phyloP scores from a whole-genome alignment of 64 coral and sea anemone genomes.

The Anthopleura sola region DNA sequence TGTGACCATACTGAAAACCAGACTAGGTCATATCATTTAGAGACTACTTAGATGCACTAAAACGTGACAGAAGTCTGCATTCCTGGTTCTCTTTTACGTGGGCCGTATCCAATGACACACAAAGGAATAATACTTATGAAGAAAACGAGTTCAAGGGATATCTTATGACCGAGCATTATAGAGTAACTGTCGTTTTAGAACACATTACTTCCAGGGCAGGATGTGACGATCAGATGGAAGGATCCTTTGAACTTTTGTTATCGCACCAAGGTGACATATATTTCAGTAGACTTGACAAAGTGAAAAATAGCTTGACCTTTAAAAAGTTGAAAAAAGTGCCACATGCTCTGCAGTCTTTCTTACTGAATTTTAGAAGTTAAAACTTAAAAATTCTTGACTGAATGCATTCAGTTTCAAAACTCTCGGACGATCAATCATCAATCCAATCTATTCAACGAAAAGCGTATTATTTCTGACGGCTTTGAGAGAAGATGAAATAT shows the following conservation, averaged over 20 bases:
- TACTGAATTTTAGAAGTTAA: too few species aligned
- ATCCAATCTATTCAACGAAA: too few species aligned
- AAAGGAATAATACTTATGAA: not conserved
- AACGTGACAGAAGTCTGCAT: not conserved
- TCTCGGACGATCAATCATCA: too few species aligned
- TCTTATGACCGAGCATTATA: not conserved
- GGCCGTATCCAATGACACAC: not conserved
- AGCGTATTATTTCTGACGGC: too few species aligned
- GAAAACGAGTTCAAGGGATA: not conserved
- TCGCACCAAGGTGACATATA: not conserved
- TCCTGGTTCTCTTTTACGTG: not conserved
- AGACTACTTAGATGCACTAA: not conserved
- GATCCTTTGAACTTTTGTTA: not conserved
- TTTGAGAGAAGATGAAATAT: too few species aligned
- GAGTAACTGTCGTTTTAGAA: not conserved
- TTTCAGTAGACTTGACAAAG: not conserved
- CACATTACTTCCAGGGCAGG: not conserved
- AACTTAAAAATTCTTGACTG: too few species aligned
- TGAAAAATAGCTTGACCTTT: not conserved
- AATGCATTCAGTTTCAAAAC: too few species aligned
- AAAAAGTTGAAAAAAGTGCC: not conserved
- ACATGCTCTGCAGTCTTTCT: too few species aligned
- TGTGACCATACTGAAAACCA: not conserved
- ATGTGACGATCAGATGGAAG: not conserved
- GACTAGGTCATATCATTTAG: not conserved